Conservation (phyloP, 2,113 vertebrate species). For the Chaetura pelagica region DNA sequence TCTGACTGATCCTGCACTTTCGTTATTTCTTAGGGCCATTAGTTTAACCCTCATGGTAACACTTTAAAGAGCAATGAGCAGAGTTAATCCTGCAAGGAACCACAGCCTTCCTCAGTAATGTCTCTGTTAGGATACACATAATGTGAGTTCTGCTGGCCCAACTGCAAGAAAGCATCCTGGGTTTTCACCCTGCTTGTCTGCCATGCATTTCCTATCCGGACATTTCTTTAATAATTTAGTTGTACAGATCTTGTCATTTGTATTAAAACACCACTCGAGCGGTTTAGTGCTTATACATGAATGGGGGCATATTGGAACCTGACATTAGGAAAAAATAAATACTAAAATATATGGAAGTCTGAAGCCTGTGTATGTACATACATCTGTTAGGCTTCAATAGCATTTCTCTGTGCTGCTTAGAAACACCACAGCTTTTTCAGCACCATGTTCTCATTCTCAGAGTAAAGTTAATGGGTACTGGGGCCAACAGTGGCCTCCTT, state of each 20-base stretch:
- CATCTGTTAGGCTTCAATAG: background rate
- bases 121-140: background rate
- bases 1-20: background rate
- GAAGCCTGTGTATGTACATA: background rate
- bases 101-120: background rate
- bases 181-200: background rate
- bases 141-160: background rate
- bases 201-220: background rate
- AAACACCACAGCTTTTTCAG: background rate
- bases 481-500: background rate
- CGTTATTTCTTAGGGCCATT: slow-evolving; percentile 38
- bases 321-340: background rate
- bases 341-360: background rate
- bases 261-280: background rate
- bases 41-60: slow-evolving; percentile 44
- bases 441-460: background rate
- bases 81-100: slow-evolving; percentile 33
- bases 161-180: accelerated
- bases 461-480: background rate
- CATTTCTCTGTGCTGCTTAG: background rate
- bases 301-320: background rate
- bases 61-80: background rate
- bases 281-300: background rate
- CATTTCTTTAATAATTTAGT: background rate
- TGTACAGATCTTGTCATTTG: background rate